These are phyloP conservation scores for Halcyon malimbica DNA, from an alignment of 2,113 vertebrate genomes.

Conservation along the genomic window DNA sequence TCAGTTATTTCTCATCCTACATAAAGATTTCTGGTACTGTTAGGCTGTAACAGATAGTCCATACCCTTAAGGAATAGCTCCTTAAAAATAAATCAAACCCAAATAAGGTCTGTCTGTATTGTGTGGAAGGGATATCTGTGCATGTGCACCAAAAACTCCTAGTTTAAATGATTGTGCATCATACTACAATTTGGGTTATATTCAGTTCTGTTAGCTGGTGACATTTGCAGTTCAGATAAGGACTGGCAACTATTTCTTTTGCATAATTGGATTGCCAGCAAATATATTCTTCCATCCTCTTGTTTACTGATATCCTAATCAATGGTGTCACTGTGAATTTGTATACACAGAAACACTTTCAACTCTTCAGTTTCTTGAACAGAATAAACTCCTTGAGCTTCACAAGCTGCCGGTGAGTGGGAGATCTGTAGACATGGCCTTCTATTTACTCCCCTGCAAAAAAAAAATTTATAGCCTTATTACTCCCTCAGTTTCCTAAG, in stretches of 20 bases:
- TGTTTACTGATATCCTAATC: neutral
- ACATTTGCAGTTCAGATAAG: neutral
- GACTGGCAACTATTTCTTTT: neutral
- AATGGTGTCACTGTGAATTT: neutral
- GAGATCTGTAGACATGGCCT: neutral
- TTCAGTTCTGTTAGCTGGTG: neutral
- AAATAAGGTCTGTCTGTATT: neutral
- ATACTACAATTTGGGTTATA: neutral
- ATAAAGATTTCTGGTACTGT: neutral
- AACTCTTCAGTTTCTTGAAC: neutral
- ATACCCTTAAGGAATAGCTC: neutral
- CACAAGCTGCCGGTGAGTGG: neutral
- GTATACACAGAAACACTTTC: neutral
- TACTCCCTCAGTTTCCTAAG: neutral
- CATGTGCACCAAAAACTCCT: neutral
- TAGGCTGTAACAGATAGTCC: neutral
- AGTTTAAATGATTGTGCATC: neutral
- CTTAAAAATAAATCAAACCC: neutral
- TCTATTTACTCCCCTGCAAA: neutral
- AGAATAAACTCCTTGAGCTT: neutral
- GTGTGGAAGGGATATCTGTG: neutral
- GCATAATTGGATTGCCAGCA: neutral
- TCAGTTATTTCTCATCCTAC: neutral
- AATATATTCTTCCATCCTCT: neutral
- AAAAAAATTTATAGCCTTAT: neutral